These are phyloP conservation scores for Argyrosomus japonicus DNA, from an alignment of 2,113 vertebrate genomes.

Conservation along the genomic window DNA sequence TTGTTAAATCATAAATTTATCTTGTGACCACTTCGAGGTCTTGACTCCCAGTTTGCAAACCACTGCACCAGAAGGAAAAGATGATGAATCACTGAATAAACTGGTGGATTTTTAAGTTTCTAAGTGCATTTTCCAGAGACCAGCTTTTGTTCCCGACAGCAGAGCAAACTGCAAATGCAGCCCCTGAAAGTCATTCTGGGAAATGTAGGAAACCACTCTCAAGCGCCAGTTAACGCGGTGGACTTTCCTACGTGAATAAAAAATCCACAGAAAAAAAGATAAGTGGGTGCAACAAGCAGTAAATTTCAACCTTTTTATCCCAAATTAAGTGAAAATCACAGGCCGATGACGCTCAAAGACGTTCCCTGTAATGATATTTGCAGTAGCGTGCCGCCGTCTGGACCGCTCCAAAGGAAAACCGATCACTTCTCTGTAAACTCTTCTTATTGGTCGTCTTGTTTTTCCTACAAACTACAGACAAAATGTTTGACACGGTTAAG, in stretches of 20 bases:
- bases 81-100: no score
- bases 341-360: neutral
- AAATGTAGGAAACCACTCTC: neutral
- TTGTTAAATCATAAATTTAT: no score
- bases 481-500: neutral
- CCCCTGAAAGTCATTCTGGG: neutral
- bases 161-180: neutral
- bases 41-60: no score
- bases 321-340: neutral
- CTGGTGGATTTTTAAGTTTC: no score
- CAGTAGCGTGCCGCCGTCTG: neutral
- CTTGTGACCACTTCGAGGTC: no score
- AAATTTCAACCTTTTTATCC: neutral
- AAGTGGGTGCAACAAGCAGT: no score
- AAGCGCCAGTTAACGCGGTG: neutral
- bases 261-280: neutral
- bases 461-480: neutral
- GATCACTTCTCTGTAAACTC: neutral
- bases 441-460: neutral
- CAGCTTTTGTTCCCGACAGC: no score
- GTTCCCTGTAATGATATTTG: neutral
- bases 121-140: no score
- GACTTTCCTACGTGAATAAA: neutral
- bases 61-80: no score
- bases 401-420: neutral